These are phyloP conservation scores for Drosophila santomea DNA, from an alignment of 1,140 invertebrate species.

Conservation along the genomic window DNA sequence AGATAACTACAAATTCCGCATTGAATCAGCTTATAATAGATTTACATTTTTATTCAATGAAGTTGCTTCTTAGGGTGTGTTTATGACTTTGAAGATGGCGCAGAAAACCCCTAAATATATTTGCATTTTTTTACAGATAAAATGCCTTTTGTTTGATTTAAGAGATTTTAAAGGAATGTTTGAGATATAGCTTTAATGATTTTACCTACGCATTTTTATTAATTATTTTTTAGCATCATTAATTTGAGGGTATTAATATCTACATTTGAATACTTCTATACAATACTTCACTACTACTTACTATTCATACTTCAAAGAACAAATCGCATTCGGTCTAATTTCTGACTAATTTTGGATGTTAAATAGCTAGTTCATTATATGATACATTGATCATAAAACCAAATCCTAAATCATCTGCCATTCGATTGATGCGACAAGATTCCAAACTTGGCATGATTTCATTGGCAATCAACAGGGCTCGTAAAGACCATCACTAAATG, in stretches of 20 bases:
- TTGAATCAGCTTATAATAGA: slow-evolving; percentile 34
- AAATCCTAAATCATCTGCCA: slow-evolving; percentile 42
- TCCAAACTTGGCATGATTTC: slow-evolving; percentile 43
- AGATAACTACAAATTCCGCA: slow-evolving; percentile 24
- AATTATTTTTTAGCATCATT: not conserved
- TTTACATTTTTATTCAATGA: slow-evolving; percentile 33
- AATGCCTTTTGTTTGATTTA: slow-evolving; percentile 16
- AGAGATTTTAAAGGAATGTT: slow-evolving; percentile 7
- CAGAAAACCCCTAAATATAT: slow-evolving; percentile 19
- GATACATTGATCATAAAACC: slow-evolving; percentile 36
- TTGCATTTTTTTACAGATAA: slow-evolving; percentile 29
- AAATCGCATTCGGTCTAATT: slow-evolving; percentile 24
- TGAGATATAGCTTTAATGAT: slow-evolving; percentile 4
- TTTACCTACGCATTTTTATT: not conserved
- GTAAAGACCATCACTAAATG: slow-evolving; percentile 57
- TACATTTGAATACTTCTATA: not conserved
- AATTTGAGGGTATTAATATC: not conserved
- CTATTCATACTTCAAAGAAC: not conserved
- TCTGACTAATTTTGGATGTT: slow-evolving; percentile 16
- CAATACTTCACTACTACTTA: no score
- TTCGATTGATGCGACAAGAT: slow-evolving; percentile 34
- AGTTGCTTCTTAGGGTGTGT: slow-evolving; percentile 24
- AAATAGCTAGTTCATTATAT: slow-evolving; percentile 37
- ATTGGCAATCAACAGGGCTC: slow-evolving; percentile 48
- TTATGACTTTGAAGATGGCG: slow-evolving; percentile 3